Evolutionary conservation across 1,140 invertebrate genomes (phyloP).

Genomic region (Sipha flava): DNA sequence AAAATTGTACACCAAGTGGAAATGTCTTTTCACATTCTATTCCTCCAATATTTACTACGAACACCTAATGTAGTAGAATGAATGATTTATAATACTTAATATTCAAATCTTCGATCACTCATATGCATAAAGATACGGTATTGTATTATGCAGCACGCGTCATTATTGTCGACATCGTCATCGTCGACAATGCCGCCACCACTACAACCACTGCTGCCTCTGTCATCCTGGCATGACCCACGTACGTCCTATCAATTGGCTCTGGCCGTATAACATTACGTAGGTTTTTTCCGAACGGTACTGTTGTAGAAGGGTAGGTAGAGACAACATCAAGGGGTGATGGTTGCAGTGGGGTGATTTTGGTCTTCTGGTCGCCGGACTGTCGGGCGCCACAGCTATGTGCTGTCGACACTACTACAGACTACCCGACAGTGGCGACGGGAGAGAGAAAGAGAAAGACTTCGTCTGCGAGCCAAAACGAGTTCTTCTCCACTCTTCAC

Average conservation of each 20-base stretch:
- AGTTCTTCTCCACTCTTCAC: not conserved
- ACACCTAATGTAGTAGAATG: not conserved
- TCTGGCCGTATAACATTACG: not conserved
- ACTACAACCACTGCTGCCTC: not conserved
- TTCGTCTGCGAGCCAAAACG: slow-evolving; percentile 14
- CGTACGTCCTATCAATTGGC: not conserved
- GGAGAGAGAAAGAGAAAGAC: not conserved
- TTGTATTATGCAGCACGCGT: not conserved
- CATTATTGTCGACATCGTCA: not conserved
- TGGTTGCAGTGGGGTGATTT: not conserved
- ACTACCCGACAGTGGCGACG: not conserved
- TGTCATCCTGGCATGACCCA: not conserved
- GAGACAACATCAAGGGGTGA: not conserved
- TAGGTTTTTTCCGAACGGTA: not conserved
- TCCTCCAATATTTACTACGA: too few species aligned
- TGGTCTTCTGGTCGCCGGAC: slow-evolving; percentile 16
- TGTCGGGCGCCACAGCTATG: slow-evolving; percentile 25
- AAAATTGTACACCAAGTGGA: too few species aligned
- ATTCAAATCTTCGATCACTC: too few species aligned
- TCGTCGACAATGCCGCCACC: not conserved
- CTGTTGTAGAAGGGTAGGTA: not conserved
- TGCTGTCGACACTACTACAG: not conserved
- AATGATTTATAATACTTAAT: too few species aligned
- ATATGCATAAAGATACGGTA: too few species aligned
- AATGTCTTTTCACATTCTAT: too few species aligned